These are phyloP conservation scores for Erebia ligea DNA, from an alignment of 2,888 invertebrate genomes.

Conservation along the genomic window DNA sequence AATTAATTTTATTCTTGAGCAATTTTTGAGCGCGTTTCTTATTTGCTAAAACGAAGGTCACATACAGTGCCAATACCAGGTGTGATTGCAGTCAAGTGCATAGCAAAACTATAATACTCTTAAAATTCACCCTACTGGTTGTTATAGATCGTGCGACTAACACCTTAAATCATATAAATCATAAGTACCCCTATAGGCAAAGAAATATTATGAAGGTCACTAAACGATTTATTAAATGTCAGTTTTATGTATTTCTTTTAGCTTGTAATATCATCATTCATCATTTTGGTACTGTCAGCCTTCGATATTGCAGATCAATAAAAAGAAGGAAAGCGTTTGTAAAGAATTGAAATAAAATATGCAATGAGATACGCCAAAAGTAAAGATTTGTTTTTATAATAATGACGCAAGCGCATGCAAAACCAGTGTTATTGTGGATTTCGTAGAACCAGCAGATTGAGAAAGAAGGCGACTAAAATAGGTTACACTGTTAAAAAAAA, in stretches of 20 bases:
- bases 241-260: no score
- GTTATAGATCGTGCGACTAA: no score
- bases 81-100: no score
- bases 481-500: no score
- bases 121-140: no score
- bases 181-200: no score
- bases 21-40: neutral
- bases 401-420: conserved; percentile 1
- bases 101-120: no score
- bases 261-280: no score
- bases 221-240: no score
- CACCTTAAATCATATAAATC: no score
- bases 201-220: no score
- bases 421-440: neutral
- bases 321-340: neutral
- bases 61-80: no score
- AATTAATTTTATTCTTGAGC: neutral
- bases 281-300: neutral
- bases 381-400: neutral
- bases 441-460: neutral
- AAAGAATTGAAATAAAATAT: neutral
- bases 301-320: neutral
- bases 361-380: neutral
- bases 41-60: neutral
- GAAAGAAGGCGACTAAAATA: conserved; percentile 4